These are phyloP conservation scores for Phymastichus coffea DNA, from an alignment of 1,140 invertebrate species.

Conservation along the genomic window DNA sequence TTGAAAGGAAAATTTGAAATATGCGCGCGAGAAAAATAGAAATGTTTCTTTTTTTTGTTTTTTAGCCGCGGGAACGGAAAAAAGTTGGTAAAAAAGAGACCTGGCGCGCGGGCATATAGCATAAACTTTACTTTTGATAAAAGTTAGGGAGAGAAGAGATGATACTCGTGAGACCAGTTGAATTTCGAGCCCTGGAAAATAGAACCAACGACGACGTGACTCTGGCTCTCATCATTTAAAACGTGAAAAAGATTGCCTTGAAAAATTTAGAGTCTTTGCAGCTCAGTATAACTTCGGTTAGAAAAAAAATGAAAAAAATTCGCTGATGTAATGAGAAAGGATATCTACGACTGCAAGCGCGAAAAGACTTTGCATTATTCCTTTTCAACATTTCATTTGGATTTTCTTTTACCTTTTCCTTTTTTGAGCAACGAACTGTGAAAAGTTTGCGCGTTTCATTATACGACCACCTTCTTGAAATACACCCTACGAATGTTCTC, in stretches of 20 bases:
- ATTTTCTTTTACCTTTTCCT: no score
- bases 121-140: slow-evolving; percentile 16
- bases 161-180: neutral
- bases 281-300: neutral
- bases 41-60: no score
- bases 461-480: no score
- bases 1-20: slow-evolving; percentile 3
- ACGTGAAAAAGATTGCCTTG: slow-evolving; percentile 14
- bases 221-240: slow-evolving; percentile 3
- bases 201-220: slow-evolving; percentile 13
- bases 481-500: no score
- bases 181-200: neutral
- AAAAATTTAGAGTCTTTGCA: slow-evolving; percentile 1
- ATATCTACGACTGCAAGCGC: neutral
- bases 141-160: slow-evolving; percentile 19
- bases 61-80: neutral
- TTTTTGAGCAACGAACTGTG: no score
- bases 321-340: neutral
- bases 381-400: no score
- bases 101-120: no score
- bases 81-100: no score
- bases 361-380: no score
- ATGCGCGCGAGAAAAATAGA: neutral
- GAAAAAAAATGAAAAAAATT: slow-evolving; percentile 13
- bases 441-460: no score